Percentiles rank a stretch among this genome's conserved stretches.
These are phyloP conservation scores for Hydrophis major DNA, from an alignment of 2,797 vertebrate genomes.

Conservation along the genomic window DNA sequence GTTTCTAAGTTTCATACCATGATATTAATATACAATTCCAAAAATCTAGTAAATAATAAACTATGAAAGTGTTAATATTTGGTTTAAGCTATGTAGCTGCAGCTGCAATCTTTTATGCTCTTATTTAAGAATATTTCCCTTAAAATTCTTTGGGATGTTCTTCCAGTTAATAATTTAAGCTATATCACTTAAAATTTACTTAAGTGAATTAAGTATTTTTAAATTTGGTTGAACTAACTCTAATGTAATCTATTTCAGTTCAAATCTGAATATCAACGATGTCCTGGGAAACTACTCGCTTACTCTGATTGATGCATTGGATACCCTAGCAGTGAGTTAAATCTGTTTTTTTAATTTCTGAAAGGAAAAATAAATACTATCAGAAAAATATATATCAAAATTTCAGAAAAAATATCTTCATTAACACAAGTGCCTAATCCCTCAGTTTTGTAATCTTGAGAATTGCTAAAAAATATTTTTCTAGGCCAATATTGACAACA, in stretches of 20 bases:
- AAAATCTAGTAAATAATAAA: not conserved
- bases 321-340: conserved; percentile 89
- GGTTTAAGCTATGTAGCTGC: not conserved
- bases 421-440: not conserved
- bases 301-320: conserved; percentile 92
- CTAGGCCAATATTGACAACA: not conserved
- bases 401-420: not conserved
- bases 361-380: not conserved
- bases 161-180: not conserved
- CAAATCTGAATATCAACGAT: conserved; percentile 98
- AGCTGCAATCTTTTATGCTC: not conserved
- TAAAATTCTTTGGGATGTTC: not conserved
- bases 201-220: not conserved
- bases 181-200: not conserved
- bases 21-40: not conserved
- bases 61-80: not conserved
- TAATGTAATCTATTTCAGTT: conserved; percentile 75
- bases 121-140: not conserved
- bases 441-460: not conserved
- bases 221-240: conserved; percentile 9
- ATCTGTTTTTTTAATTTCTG: conserved; percentile 18
- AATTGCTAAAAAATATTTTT: not conserved
- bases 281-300: conserved; percentile 98
- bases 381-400: not conserved
- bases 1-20: not conserved